Base-by-base conservation (phyloP, 2,888 invertebrate species). In the Parelbella ahira region DNA sequence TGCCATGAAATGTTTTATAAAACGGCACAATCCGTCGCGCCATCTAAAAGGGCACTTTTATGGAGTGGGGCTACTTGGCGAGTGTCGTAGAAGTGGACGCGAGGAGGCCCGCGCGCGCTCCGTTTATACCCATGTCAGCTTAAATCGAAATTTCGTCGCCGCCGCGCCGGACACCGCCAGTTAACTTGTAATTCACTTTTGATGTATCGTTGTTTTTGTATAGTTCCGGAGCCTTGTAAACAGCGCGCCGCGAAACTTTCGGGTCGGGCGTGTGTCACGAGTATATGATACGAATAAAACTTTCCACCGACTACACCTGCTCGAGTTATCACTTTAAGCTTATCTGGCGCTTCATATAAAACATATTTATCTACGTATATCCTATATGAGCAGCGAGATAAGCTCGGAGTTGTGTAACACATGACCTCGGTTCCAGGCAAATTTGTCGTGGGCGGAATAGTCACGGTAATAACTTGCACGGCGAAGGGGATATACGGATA, bases 141-240 rank as follows among this genome's bases (percentile, higher is more conserved):
- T 70, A 66, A 72, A 76, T 69, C 68, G 66, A 73, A 78, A 75
- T 77, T 71, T 68, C 45, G 59, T 61, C 66, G 56, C 62, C 61
- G 64, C 58, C 62, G 58, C 53, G 58, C 58, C 67, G 68, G 70
- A 68, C 68, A 68, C 62, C 66, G 61, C 62, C 72, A 68, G 76
- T 80, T 75, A 74, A 78, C 75, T 81, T 76, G 69, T 74, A 78
- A 81, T 74, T 81, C 71, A 76, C 77, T 84, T 83, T 81, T 83
- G 82, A 83, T 83, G 70, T 83, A 82, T 81, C 69, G 78, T 69
- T 80, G 78, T 82, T 84, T 81, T 78, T 77, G 70, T 68, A 63
- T 65, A 78, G 70, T 80, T 69, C n/a, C 55, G 60, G 64, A 62
- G 63, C 68, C 70, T 70, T 79, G 70, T 77, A 76, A 83, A 78